phyloP scores from a whole-genome alignment of 2,113 vertebrate species.

The Gnathonemus echidnorhynchus region DNA sequence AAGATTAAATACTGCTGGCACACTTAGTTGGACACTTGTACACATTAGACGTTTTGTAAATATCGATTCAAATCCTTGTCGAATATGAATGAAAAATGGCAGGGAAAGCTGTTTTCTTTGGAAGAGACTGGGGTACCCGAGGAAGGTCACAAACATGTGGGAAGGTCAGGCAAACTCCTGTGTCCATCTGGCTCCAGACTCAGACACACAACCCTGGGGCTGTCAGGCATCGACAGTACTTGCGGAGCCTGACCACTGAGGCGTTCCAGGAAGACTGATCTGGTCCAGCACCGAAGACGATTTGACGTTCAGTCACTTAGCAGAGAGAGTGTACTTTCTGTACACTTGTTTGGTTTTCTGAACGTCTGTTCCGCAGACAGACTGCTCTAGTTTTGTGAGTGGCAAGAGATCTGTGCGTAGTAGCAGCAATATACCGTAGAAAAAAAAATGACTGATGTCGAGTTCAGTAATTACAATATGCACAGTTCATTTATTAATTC shows the following conservation, averaged over 20 bases:
- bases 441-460: background rate
- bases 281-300: background rate
- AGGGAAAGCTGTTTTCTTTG: background rate
- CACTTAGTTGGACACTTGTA: background rate
- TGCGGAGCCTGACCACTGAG: background rate
- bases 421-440: background rate
- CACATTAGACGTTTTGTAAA: background rate
- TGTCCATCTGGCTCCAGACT: background rate
- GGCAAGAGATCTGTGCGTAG: too few relatives aligned
- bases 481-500: slow-evolving; percentile 10
- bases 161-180: background rate
- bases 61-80: background rate
- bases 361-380: background rate
- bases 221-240: background rate
- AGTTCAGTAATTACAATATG: background rate
- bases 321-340: background rate
- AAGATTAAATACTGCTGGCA: background rate
- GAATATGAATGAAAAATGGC: background rate
- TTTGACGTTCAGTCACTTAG: background rate
- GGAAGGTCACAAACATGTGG: background rate
- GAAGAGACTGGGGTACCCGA: background rate
- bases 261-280: background rate
- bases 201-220: background rate
- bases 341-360: background rate
- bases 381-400: background rate